Conservation (phyloP, 2,888 invertebrate genomes). For the Trissolcus brochymenae region DNA sequence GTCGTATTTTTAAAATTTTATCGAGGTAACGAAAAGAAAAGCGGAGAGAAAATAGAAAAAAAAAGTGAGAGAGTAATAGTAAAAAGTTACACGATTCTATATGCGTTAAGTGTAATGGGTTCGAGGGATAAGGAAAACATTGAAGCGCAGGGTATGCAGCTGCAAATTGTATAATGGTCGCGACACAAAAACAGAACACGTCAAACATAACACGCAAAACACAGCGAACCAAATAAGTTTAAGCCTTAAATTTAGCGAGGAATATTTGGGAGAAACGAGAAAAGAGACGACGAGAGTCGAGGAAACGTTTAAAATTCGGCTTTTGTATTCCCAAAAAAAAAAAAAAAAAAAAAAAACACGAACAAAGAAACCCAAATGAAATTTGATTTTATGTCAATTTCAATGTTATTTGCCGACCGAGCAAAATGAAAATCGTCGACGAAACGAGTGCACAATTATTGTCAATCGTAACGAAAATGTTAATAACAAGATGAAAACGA, state of each 20-base stretch:
- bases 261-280: conserved; percentile 42
- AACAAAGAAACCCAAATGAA: not conserved
- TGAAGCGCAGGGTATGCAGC: conserved; percentile 43
- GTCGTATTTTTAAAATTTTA: conserved; percentile 3
- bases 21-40: conserved; percentile 4
- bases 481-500: conserved; percentile 10
- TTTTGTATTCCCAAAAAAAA: conserved; percentile 18
- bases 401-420: not conserved
- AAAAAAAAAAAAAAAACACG: not conserved
- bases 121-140: not conserved
- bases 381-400: conserved; percentile 15
- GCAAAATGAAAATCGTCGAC: not conserved
- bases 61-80: conserved; percentile 16
- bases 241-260: conserved; percentile 57
- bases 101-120: conserved; percentile 1
- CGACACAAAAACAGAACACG: conserved; percentile 41
- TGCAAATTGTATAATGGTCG: conserved; percentile 18
- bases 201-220: conserved; percentile 34
- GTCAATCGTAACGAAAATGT: conserved; percentile 5
- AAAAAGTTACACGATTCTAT: not conserved
- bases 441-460: not conserved
- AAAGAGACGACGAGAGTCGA: conserved; percentile 52
- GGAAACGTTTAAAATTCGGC: conserved; percentile 11
- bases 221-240: conserved; percentile 59
- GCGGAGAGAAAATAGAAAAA: conserved; percentile 27